Evolutionary conservation across 2,888 invertebrate species (phyloP).

Genomic region (Cynaeus angustus): DNA sequence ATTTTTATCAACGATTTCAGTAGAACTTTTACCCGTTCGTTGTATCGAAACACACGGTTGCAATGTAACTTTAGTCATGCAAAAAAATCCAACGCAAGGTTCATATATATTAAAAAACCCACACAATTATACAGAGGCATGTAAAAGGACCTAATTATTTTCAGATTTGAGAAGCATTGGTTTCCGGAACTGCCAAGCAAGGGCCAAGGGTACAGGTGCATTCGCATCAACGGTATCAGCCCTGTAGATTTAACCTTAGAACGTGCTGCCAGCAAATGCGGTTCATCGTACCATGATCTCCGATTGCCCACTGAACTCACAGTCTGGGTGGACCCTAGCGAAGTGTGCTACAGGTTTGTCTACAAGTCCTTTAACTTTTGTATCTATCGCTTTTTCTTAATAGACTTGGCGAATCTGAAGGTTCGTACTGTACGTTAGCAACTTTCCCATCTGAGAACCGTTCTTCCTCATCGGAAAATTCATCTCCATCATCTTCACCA

Average conservation of each 20-base stretch:
- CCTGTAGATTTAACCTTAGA: constrained; percentile 81
- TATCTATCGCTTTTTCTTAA: constrained; percentile 55
- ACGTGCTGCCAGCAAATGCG: constrained; percentile 78
- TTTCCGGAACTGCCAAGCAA: constrained; percentile 82
- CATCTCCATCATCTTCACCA: constrained; percentile 55
- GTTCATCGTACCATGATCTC: constrained; percentile 76
- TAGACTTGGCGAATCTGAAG: constrained; percentile 77
- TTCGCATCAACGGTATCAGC: constrained; percentile 79
- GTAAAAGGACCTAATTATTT: constrained; percentile 39
- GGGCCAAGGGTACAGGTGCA: constrained; percentile 82
- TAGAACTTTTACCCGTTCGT: too few relatives aligned
- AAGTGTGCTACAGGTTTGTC: constrained; percentile 75
- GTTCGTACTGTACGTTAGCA: constrained; percentile 77
- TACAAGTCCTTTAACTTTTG: constrained; percentile 1
- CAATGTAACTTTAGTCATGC: constrained; percentile 4
- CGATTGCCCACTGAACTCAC: constrained; percentile 82
- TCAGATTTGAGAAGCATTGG: constrained; percentile 79
- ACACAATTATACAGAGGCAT: too few relatives aligned
- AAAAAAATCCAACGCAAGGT: neutral
- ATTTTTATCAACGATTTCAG: too few relatives aligned
- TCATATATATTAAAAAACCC: too few relatives aligned
- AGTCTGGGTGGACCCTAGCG: constrained; percentile 85
- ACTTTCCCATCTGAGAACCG: constrained; percentile 69
- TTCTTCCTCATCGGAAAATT: constrained; percentile 61
- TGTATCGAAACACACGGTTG: too few relatives aligned